Evolutionary conservation across 2,797 vertebrate genomes (phyloP).

Genomic region (Setipinna tenuifilis): DNA sequence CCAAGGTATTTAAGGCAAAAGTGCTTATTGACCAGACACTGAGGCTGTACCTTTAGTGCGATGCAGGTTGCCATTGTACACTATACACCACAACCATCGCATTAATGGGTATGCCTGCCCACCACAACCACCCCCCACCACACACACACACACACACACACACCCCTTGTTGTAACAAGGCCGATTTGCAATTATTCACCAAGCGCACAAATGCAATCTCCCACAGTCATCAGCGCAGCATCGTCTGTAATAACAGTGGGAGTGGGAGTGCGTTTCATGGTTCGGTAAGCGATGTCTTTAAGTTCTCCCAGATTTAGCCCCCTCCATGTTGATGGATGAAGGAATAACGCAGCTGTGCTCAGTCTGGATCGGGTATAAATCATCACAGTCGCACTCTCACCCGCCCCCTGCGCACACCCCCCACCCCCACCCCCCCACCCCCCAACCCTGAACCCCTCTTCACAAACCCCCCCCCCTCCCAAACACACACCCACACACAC

Average conservation of each 20-base stretch:
- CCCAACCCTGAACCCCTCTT: too few species aligned
- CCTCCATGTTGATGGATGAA: constrained; percentile 39
- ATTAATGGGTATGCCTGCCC: background rate
- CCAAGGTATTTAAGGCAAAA: background rate
- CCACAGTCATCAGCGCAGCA: constrained; percentile 36
- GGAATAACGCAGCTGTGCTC: constrained; percentile 32
- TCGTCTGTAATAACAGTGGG: constrained; percentile 42
- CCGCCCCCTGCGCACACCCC: background rate
- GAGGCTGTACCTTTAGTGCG: background rate
- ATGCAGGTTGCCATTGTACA: background rate
- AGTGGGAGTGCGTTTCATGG: constrained; percentile 43
- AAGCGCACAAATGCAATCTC: constrained; percentile 27
- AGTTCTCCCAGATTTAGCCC: constrained; percentile 31
- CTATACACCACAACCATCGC: background rate
- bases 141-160: too few species aligned
- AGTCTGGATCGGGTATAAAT: constrained; percentile 37
- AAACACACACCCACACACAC: background rate
- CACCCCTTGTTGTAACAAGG: constrained; percentile 1
- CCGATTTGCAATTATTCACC: constrained; percentile 32
- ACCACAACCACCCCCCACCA: too few species aligned
- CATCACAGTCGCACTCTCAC: constrained; percentile 21
- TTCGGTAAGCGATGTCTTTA: constrained; percentile 44
- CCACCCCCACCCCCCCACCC: too few species aligned
- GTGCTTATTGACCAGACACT: background rate
- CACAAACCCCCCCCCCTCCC: too few species aligned